Evolutionary conservation across 2,113 vertebrate genomes (phyloP).

Genomic region (Engystomops pustulosus): DNA sequence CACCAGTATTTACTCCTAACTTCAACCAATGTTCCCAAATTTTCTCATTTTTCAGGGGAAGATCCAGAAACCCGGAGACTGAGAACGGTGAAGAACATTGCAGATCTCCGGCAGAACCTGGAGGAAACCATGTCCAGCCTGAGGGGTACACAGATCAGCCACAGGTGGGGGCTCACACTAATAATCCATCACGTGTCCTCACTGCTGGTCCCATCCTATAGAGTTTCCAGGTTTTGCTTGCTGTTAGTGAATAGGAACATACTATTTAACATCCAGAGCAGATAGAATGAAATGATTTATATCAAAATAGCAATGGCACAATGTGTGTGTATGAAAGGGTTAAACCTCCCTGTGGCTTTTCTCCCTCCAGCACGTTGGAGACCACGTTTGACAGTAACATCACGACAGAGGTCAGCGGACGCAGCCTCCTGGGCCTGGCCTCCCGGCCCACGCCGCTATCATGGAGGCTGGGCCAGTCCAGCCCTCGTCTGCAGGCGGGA

Average conservation of each 20-base stretch:
- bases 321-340: background rate
- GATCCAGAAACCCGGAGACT: slow-evolving; percentile 89
- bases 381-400: slow-evolving; percentile 91
- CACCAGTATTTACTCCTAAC: too few relatives aligned
- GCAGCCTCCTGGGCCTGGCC: slow-evolving; percentile 88
- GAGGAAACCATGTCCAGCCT: slow-evolving; percentile 97
- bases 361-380: slow-evolving; percentile 83
- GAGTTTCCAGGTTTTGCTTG: too few relatives aligned
- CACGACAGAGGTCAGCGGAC: slow-evolving; percentile 88
- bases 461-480: slow-evolving; percentile 92
- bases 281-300: too few relatives aligned
- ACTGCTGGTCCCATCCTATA: too few relatives aligned
- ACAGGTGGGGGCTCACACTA: slow-evolving; percentile 81
- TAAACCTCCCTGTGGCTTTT: accelerated
- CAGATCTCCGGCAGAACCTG: slow-evolving; percentile 92
- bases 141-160: slow-evolving; percentile 92
- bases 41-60: slow-evolving; percentile 75
- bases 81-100: slow-evolving; percentile 93
- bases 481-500: slow-evolving; percentile 94
- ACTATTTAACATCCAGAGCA: too few relatives aligned
- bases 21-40: too few relatives aligned
- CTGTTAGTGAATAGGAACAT: too few relatives aligned
- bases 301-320: too few relatives aligned
- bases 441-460: slow-evolving; percentile 85
- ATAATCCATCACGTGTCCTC: too few relatives aligned